These are phyloP conservation scores for Leptodirus hochenwartii DNA, from an alignment of 2,888 invertebrate species.

Conservation along the genomic window DNA sequence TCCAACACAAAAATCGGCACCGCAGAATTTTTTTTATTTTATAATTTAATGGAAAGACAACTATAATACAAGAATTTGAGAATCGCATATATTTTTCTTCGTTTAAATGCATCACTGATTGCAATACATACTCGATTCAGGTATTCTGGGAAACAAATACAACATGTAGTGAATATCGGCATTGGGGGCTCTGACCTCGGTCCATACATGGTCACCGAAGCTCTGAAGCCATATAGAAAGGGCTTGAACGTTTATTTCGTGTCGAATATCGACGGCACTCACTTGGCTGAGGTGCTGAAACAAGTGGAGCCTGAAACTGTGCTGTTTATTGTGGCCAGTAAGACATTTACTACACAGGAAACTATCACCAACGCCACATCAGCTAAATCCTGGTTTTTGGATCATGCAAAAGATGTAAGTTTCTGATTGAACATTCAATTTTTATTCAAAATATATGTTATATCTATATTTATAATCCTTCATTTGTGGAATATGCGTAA, in stretches of 20 bases:
- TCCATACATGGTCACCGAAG: slow-evolving; percentile 97
- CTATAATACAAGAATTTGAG: too few relatives aligned
- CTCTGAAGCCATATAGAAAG: slow-evolving; percentile 75
- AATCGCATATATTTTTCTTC: not conserved
- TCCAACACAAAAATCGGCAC: too few relatives aligned
- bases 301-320: slow-evolving; percentile 82
- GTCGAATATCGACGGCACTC: slow-evolving; percentile 98
- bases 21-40: too few relatives aligned
- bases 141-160: slow-evolving; percentile 84
- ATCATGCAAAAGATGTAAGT: slow-evolving; percentile 68
- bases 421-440: slow-evolving; percentile 4
- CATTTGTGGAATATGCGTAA: too few relatives aligned
- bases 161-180: slow-evolving; percentile 97
- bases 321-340: slow-evolving; percentile 96
- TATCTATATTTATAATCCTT: too few relatives aligned
- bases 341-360: slow-evolving; percentile 98
- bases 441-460: slow-evolving; percentile 5
- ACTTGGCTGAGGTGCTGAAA: slow-evolving; percentile 84
- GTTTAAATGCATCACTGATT: not conserved
- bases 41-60: too few relatives aligned
- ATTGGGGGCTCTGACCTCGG: slow-evolving; percentile 99
- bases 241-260: slow-evolving; percentile 89
- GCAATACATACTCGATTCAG: slow-evolving; percentile 26
- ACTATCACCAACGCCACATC: slow-evolving; percentile 98
- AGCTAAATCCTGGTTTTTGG: slow-evolving; percentile 91